Evolutionary conservation across 2,888 invertebrate genomes (phyloP).

Genomic region (Dastarcus helophoroides): DNA sequence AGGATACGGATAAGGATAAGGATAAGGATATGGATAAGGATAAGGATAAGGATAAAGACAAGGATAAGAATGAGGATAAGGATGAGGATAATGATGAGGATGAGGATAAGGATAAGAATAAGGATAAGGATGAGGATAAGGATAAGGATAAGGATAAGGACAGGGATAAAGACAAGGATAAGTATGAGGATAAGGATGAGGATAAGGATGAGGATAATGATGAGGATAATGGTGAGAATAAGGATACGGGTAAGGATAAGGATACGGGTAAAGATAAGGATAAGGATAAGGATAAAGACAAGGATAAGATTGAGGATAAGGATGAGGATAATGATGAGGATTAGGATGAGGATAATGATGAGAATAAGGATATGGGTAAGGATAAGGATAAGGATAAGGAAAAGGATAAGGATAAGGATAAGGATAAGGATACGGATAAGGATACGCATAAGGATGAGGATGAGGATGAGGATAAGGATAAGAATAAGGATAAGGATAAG

Average conservation of each 20-base stretch:
- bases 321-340: background rate
- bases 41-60: background rate
- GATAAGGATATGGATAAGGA: background rate
- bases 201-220: constrained; percentile 1
- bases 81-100: too few relatives aligned
- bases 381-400: background rate
- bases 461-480: background rate
- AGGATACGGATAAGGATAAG: background rate
- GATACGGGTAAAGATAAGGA: background rate
- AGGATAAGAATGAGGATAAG: too few relatives aligned
- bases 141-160: constrained; percentile 2
- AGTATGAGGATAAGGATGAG: constrained; percentile 2
- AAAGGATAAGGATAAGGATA: background rate
- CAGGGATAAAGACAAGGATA: constrained; percentile 2
- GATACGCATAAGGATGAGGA: background rate
- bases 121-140: constrained; percentile 2
- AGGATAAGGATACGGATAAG: background rate
- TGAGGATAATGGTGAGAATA: constrained; percentile 1
- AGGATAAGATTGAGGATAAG: background rate
- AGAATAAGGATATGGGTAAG: background rate
- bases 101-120: constrained; percentile 2
- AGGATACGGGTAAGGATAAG: background rate
- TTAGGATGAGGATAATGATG: background rate
- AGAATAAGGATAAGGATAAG: too few relatives aligned
- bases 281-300: background rate